A percentile compares a stretch with the other conserved stretches of the same genome.
Evolutionary conservation across 2,797 vertebrate species (phyloP).

Genomic region (Hybognathus amarus): DNA sequence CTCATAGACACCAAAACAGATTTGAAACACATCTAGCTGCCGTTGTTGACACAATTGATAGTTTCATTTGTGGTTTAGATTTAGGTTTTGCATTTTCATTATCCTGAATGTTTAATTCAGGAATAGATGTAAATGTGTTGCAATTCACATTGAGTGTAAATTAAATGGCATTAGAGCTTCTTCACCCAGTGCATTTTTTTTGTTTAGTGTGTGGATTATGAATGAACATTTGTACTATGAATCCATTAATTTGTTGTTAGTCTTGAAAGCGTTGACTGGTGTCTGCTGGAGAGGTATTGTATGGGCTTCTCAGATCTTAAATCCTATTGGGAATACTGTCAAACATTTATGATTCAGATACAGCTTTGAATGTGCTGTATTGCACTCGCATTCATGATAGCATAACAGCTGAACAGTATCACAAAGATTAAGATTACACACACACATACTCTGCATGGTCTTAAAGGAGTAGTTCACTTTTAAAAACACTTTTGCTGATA

Average conservation of each 20-base stretch:
- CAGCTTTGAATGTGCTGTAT: conserved; percentile 9
- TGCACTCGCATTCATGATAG: not conserved
- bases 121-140: not conserved
- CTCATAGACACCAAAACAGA: not conserved
- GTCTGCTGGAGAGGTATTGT: conserved; percentile 28
- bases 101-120: not conserved
- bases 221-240: not conserved
- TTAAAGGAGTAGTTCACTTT: not conserved
- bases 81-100: not conserved
- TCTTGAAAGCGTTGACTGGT: conserved; percentile 19
- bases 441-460: not conserved
- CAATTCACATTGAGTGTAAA: not conserved
- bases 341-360: not conserved
- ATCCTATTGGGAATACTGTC: not conserved
- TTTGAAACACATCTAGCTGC: not conserved
- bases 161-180: not conserved
- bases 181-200: not conserved
- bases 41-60: not conserved
- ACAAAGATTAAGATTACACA: not conserved
- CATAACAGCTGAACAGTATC: not conserved
- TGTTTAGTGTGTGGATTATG: not conserved
- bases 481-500: too few species aligned
- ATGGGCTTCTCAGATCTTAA: conserved; percentile 25
- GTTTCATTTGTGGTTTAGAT: not conserved
- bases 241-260: conserved; percentile 26